Evolutionary conservation across 1,140 invertebrate genomes (phyloP).

Genomic region (Plodia interpunctella): DNA sequence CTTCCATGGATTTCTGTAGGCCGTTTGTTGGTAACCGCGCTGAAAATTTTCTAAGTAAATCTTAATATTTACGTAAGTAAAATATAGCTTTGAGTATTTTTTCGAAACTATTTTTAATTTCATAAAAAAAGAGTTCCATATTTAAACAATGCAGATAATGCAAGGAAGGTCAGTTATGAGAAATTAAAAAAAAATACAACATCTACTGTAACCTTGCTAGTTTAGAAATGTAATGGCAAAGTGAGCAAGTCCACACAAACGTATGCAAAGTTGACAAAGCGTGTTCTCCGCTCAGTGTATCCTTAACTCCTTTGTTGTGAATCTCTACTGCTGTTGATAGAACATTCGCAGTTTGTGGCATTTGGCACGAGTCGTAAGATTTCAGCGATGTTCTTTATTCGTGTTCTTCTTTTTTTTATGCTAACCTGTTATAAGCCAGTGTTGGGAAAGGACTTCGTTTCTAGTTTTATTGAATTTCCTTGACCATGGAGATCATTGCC

Average conservation of each 20-base stretch:
- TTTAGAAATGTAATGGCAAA: background rate
- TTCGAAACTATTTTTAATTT: too few species aligned
- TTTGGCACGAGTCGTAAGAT: constrained; percentile 17
- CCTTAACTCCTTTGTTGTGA: constrained; percentile 28
- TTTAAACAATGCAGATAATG: too few species aligned
- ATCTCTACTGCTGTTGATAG: constrained; percentile 33
- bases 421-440: background rate
- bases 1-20: too few species aligned
- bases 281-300: constrained; percentile 40
- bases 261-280: constrained; percentile 37
- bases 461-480: too few species aligned
- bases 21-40: too few species aligned
- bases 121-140: too few species aligned
- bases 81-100: too few species aligned
- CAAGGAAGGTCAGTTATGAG: too few species aligned
- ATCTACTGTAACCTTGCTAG: background rate
- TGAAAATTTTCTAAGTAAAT: too few species aligned
- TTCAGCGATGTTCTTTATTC: background rate
- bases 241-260: constrained; percentile 25
- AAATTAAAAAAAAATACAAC: background rate
- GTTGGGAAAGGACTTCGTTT: too few species aligned
- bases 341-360: constrained; percentile 24
- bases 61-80: too few species aligned
- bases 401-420: background rate
- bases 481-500: too few species aligned